phyloP scores from a whole-genome alignment of 2,797 vertebrate genomes.

The Dryobates pubescens region DNA sequence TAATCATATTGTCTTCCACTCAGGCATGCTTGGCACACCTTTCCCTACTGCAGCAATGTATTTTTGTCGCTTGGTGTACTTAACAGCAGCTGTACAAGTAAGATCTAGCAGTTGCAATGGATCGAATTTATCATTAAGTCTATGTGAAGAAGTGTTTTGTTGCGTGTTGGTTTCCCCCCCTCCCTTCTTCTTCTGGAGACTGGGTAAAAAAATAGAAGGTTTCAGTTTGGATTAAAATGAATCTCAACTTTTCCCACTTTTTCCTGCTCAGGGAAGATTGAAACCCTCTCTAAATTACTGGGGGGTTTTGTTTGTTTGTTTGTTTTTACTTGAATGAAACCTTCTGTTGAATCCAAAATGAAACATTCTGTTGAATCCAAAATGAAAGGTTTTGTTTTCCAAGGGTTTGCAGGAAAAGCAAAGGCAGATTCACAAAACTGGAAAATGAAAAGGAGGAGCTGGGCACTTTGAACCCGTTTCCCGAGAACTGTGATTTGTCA shows the following conservation, averaged over 20 bases:
- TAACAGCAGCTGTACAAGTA: background rate
- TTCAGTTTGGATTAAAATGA: background rate
- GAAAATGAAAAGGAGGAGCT: background rate
- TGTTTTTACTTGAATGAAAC: background rate
- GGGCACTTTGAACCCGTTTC: background rate
- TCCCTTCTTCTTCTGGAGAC: background rate
- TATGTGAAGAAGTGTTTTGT: background rate
- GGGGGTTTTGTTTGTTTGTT: background rate
- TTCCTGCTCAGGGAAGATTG: background rate
- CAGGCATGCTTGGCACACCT: background rate
- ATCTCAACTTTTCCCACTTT: background rate
- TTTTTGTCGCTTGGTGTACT: background rate
- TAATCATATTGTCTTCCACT: background rate
- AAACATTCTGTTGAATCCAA: background rate
- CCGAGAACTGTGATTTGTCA: slow-evolving; percentile 12
- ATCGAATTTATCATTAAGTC: background rate
- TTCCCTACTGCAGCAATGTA: background rate
- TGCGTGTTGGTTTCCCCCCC: background rate
- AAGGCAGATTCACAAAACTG: background rate
- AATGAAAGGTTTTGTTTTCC: slow-evolving; percentile 3
- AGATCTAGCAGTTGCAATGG: background rate
- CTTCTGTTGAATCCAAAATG: background rate
- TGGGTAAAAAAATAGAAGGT: background rate
- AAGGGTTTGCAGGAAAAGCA: slow-evolving; percentile 23
- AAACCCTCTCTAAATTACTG: background rate